Evolutionary conservation across 2,797 vertebrate genomes (phyloP).

Genomic region (Martes flavigula): DNA sequence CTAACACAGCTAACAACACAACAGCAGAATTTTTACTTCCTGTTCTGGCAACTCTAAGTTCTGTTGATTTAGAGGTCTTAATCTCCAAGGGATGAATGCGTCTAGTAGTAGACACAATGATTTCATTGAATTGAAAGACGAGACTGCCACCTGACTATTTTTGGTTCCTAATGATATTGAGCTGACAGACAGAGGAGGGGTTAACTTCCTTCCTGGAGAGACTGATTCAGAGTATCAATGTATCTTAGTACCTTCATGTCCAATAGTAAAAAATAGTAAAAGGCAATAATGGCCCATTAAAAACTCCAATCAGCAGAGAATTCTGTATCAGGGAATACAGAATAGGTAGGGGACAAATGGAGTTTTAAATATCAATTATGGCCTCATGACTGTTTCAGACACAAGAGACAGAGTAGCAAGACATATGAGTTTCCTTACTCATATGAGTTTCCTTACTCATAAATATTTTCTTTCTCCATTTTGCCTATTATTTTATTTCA

Average conservation of each 20-base stretch:
- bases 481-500: background rate
- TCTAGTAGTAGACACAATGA: background rate
- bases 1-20: background rate
- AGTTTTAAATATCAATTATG: background rate
- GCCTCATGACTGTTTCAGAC: background rate
- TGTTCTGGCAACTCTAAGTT: background rate
- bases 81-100: background rate
- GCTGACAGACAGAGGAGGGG: background rate
- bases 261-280: background rate
- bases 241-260: background rate
- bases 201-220: background rate
- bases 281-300: background rate
- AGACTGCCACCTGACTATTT: background rate
- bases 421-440: background rate
- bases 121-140: background rate
- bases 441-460: background rate
- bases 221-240: background rate
- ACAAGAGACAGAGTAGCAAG: background rate
- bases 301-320: background rate
- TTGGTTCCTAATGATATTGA: background rate
- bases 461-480: background rate
- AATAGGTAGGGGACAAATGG: background rate
- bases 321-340: background rate
- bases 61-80: background rate
- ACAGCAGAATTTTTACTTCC: background rate